Base-by-base conservation (phyloP, 2,888 invertebrate species). In the Caradrina kadenii region DNA sequence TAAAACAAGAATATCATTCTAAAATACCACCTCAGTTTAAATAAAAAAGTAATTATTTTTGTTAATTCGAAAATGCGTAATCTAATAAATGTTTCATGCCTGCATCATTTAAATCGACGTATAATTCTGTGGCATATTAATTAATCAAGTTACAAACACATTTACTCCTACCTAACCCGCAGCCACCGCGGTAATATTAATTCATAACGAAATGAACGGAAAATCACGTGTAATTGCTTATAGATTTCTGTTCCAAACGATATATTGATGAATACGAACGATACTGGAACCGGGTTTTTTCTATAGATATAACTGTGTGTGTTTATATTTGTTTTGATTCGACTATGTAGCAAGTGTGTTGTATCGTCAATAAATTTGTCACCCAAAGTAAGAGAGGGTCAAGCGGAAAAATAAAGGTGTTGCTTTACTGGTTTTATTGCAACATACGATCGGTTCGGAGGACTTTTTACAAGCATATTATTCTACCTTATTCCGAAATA, bases 321-420 rank as follows among this genome's bases (percentile, higher is more conserved):
- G 31, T 74, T 31, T 59, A 59, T 31, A 39, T 73, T 60, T 71
- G 58, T 69, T 49, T 42, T 58, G 60, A 65, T 49, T 45, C 55
- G 60, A 65, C n/a, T 52, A 39, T 42, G 87, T 85, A 87, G 79
- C 87, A 86, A 83, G 83, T 87, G 87, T 81, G 69, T 74, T 35
- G 77, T 82, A 87, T 87, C 59, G 79, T 61, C 80, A 71, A 85
- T 85, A 84, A 84, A 83, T 74, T 67, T 77, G 73, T 76, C 79
- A 81, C 58, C 54, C 59, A 58, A 70, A 50, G 63, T 79, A 71
- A 73, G 65, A 64, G 79, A 70, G 80, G 82, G 76, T 79, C 76
- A 74, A 75, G 65, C 50, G 67, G 70, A 71, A 82, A 82, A 84
- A 82, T 80, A 82, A 84, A 86, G 61, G 78, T 79, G 76, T 75